Evolutionary conservation across 2,888 invertebrate species (phyloP).

Genomic region (Apotomis turbidana): DNA sequence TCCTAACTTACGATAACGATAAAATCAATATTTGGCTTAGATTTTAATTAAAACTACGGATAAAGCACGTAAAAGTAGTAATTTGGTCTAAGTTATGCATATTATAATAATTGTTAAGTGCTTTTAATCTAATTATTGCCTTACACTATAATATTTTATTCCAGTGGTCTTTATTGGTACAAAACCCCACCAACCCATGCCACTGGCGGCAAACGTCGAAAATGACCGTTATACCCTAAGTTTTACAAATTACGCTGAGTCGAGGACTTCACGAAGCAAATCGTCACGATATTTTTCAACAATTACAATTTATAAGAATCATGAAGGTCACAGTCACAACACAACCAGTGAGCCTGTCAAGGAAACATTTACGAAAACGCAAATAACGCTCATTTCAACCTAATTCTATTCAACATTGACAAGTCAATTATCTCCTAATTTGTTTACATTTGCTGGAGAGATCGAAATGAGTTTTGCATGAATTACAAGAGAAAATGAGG

Average conservation of each 20-base stretch:
- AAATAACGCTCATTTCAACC: not conserved
- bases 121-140: conserved; percentile 80
- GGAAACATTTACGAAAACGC: not conserved
- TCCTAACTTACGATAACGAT: conserved; percentile 72
- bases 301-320: not conserved
- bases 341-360: conserved; percentile 18
- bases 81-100: conserved; percentile 83
- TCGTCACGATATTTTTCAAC: conserved; percentile 3
- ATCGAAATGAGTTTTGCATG: conserved; percentile 1
- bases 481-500: conserved; percentile 25
- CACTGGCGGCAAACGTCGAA: conserved; percentile 33
- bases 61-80: conserved; percentile 81
- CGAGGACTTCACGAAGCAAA: conserved; percentile 8
- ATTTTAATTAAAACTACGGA: conserved; percentile 80
- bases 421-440: conserved; percentile 4
- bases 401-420: conserved; percentile 3
- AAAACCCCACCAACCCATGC: conserved; percentile 47
- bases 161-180: conserved; percentile 64
- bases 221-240: conserved; percentile 10
- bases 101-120: conserved; percentile 80
- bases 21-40: conserved; percentile 84
- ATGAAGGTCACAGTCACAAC: conserved; percentile 3
- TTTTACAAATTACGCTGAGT: conserved; percentile 6
- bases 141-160: conserved; percentile 72
- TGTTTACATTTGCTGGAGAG: not conserved